A percentile compares a stretch with the other conserved stretches of the same genome.
These are phyloP conservation scores for Drosophila melanosoma DNA, from an alignment of 2,888 invertebrate species.

Conservation along the genomic window DNA sequence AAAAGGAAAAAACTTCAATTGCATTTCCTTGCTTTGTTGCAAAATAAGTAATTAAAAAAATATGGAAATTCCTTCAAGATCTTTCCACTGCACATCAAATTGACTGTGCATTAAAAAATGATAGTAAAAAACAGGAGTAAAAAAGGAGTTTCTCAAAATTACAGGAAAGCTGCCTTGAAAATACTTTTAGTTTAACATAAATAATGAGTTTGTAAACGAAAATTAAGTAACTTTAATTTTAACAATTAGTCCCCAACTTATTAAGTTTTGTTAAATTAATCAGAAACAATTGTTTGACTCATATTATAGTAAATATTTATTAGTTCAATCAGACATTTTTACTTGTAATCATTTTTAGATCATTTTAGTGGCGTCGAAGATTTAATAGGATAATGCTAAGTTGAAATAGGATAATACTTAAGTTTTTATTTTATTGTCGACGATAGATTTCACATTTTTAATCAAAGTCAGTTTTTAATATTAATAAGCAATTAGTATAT, in stretches of 20 bases:
- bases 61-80: constrained; percentile 44
- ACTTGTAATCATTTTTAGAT: no score
- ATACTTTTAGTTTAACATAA: background rate
- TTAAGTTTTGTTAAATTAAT: background rate
- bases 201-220: background rate
- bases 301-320: background rate
- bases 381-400: no score
- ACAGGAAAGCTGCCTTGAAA: background rate
- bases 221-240: background rate
- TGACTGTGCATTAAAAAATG: background rate
- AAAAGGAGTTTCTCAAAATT: background rate
- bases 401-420: no score
- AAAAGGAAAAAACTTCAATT: constrained; percentile 65
- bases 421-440: no score
- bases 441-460: no score
- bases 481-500: no score
- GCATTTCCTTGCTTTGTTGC: constrained; percentile 44
- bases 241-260: background rate
- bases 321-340: no score
- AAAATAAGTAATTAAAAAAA: constrained; percentile 75
- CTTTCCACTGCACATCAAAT: constrained; percentile 28
- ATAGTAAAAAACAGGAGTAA: background rate
- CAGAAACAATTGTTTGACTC: background rate
- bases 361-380: no score
- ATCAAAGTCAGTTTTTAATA: no score